These are phyloP conservation scores for Oophaga sylvatica DNA, from an alignment of 2,797 vertebrate genomes.

Conservation along the genomic window DNA sequence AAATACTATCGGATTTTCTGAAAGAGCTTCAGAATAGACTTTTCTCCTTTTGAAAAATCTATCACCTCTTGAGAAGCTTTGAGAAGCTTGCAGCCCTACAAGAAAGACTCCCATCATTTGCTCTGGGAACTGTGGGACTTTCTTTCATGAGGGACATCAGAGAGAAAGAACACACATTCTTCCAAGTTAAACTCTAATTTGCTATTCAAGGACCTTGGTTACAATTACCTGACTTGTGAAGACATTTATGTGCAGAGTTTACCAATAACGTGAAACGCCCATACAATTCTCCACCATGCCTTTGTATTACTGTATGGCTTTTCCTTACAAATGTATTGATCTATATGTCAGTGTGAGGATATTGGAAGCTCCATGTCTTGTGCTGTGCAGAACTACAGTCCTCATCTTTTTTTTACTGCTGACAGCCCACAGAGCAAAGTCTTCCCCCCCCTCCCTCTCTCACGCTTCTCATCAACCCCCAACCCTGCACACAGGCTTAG, in stretches of 20 bases:
- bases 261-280: background rate
- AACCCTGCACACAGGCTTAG: no score
- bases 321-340: no score
- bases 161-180: slow-evolving; percentile 7
- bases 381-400: no score
- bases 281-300: background rate
- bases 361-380: no score
- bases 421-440: no score
- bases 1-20: background rate
- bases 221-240: slow-evolving; percentile 6
- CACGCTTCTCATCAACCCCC: no score
- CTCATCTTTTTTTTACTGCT: no score
- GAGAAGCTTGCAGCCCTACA: background rate
- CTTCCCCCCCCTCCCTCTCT: no score
- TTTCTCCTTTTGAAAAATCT: slow-evolving; percentile 11
- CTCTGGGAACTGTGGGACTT: background rate
- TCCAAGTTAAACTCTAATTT: slow-evolving; percentile 20
- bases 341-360: no score
- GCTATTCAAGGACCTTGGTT: background rate
- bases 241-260: background rate
- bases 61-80: background rate
- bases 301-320: background rate
- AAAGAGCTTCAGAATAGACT: background rate
- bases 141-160: background rate
- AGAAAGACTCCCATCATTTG: slow-evolving; percentile 17